Percentiles rank a stretch among this genome's conserved stretches.
Evolutionary conservation across 2,888 invertebrate species (phyloP).

Genomic region (Nowickia ferox): DNA sequence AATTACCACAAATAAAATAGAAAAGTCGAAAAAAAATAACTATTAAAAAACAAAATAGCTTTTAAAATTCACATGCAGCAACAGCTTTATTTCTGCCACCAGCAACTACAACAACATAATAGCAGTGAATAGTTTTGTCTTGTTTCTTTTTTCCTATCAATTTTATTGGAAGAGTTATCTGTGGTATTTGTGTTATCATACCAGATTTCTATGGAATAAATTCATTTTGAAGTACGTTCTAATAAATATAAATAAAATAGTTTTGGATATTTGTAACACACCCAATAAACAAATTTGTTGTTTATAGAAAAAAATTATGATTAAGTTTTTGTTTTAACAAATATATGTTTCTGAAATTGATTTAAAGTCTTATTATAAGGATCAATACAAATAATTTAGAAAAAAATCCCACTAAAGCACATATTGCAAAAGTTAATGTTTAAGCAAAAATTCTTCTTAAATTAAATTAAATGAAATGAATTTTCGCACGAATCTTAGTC

Average conservation of each 20-base stretch:
- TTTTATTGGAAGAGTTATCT: slow-evolving; percentile 30
- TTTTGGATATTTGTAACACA: no score
- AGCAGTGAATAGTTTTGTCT: not conserved
- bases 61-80: slow-evolving; percentile 52
- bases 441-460: no score
- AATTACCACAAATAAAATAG: slow-evolving; percentile 65
- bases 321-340: no score
- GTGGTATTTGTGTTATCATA: slow-evolving; percentile 24
- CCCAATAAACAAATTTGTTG: no score
- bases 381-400: no score
- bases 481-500: not conserved
- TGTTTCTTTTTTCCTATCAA: not conserved
- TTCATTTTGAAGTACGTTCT: not conserved
- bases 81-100: slow-evolving; percentile 27
- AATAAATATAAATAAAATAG: not conserved
- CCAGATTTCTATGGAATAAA: not conserved
- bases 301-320: no score
- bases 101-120: not conserved
- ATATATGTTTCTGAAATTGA: no score
- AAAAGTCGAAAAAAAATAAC: slow-evolving; percentile 33
- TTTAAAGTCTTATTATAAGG: no score
- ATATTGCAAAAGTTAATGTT: no score
- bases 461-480: no score
- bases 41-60: slow-evolving; percentile 22
- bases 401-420: no score